Evolutionary conservation across 2,888 invertebrate genomes (phyloP).

Genomic region (Tyria jacobaeae): DNA sequence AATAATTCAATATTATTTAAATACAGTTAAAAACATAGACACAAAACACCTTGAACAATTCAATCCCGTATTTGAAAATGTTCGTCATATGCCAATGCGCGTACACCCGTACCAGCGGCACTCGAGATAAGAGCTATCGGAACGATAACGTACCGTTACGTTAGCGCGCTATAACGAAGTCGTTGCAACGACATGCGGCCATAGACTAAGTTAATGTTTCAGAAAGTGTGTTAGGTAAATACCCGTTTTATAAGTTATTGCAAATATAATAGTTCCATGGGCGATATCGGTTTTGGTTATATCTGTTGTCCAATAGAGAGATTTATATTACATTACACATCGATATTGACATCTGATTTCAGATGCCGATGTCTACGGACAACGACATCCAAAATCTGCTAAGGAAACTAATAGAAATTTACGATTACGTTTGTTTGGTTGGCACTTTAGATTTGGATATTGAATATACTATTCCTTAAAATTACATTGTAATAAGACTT

Average conservation of each 20-base stretch:
- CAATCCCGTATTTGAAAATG: slow-evolving; percentile 15
- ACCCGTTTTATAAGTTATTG: not conserved
- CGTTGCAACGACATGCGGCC: slow-evolving; percentile 35
- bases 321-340: no score
- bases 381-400: no score
- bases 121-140: slow-evolving; percentile 58
- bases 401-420: no score
- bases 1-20: not conserved
- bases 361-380: no score
- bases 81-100: slow-evolving; percentile 6
- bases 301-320: not conserved
- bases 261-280: not conserved
- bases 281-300: no score
- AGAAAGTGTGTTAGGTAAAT: not conserved
- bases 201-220: slow-evolving; percentile 42
- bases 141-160: slow-evolving; percentile 60
- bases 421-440: no score
- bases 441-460: no score
- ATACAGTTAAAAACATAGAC: slow-evolving; percentile 1
- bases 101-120: slow-evolving; percentile 24
- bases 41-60: slow-evolving; percentile 5
- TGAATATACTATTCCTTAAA: no score
- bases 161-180: slow-evolving; percentile 48
- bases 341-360: no score
- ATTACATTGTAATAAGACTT: no score